A percentile compares a stretch with the other conserved stretches of the same genome.
phyloP scores from a whole-genome alignment of 2,888 invertebrate genomes.

The Phytoseiulus persimilis region DNA sequence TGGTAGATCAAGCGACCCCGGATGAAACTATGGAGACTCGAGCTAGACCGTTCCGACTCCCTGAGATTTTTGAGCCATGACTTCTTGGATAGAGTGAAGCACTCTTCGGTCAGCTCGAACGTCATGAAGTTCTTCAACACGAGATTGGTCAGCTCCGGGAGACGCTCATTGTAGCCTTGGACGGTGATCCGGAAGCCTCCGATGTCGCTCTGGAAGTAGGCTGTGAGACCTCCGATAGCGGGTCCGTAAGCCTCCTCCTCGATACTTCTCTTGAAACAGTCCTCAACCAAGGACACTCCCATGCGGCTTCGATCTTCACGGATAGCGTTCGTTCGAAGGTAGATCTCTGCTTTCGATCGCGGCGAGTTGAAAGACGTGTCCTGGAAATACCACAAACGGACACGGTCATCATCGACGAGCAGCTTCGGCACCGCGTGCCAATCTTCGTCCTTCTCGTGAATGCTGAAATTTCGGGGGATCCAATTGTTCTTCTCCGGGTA shows the following conservation, averaged over 20 bases:
- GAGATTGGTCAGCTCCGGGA: background rate
- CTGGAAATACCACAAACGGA: slow-evolving; percentile 27
- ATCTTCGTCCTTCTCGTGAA: slow-evolving; percentile 26
- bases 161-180: slow-evolving; percentile 19
- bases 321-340: slow-evolving; percentile 28
- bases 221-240: slow-evolving; percentile 10
- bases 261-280: slow-evolving; percentile 37
- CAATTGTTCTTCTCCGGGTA: slow-evolving; percentile 15
- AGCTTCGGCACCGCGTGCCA: slow-evolving; percentile 31
- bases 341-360: slow-evolving; percentile 31
- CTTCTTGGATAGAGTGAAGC: slow-evolving; percentile 24
- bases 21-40: slow-evolving; percentile 24
- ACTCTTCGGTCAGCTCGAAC: slow-evolving; percentile 26
- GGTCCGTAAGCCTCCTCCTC: slow-evolving; percentile 32
- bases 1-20: slow-evolving; percentile 29
- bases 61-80: slow-evolving; percentile 31
- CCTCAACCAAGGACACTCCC: slow-evolving; percentile 28
- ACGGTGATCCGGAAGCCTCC: slow-evolving; percentile 29
- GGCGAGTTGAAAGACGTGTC: slow-evolving; percentile 35
- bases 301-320: slow-evolving; percentile 24
- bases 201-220: slow-evolving; percentile 37
- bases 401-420: slow-evolving; percentile 11
- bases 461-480: slow-evolving; percentile 29
- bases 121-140: slow-evolving; percentile 30
- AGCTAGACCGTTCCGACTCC: slow-evolving; percentile 29